Percentiles rank a stretch among this genome's conserved stretches.
phyloP scores from a whole-genome alignment of 2,797 vertebrate species.

The Crypturellus tataupa region DNA sequence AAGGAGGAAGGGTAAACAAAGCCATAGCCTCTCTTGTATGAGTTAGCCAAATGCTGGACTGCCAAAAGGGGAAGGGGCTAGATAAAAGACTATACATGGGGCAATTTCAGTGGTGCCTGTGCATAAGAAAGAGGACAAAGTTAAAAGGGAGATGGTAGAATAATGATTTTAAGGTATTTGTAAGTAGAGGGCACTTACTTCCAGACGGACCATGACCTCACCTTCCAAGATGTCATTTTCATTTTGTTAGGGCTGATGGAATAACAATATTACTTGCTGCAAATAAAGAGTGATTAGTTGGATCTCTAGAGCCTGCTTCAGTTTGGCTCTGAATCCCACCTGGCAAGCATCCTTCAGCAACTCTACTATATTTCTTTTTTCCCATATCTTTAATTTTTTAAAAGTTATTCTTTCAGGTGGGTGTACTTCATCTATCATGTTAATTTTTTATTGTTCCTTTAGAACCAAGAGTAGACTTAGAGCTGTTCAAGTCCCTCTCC shows the following conservation, averaged over 20 bases:
- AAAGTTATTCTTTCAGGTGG: not conserved
- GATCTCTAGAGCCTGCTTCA: not conserved
- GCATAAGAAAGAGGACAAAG: not conserved
- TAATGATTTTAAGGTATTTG: not conserved
- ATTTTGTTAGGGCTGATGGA: not conserved
- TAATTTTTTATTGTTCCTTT: conserved; percentile 21
- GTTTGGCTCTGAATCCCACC: not conserved
- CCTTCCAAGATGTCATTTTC: not conserved
- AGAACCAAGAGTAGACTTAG: not conserved
- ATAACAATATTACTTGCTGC: not conserved
- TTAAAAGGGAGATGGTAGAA: not conserved
- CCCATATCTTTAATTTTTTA: not conserved
- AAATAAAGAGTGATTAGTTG: not conserved
- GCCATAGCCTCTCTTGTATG: not conserved
- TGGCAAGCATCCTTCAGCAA: not conserved
- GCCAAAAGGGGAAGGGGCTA: not conserved
- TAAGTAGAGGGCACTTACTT: not conserved
- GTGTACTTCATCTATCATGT: not conserved
- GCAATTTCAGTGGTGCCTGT: not conserved
- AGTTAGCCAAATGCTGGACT: not conserved
- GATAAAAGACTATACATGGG: rapidly evolving
- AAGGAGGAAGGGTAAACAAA: not conserved
- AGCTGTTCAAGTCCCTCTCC: not conserved
- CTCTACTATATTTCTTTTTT: not conserved
- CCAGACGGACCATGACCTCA: not conserved